phyloP scores from a whole-genome alignment of 2,797 vertebrate species.

The Muscicapa striata region DNA sequence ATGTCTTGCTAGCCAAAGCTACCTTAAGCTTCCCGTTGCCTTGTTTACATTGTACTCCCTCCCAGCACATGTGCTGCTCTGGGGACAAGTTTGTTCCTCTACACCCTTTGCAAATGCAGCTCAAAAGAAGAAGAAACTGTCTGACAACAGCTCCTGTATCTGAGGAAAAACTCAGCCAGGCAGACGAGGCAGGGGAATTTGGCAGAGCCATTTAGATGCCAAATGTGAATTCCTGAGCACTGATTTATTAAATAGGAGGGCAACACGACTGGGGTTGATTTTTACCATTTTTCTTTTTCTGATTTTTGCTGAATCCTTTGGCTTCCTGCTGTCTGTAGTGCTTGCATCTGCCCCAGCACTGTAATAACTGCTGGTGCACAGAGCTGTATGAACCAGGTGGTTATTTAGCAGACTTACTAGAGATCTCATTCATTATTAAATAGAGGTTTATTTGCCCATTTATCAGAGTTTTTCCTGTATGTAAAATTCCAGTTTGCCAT shows the following conservation, averaged over 20 bases:
- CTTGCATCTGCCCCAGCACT: neutral
- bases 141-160: neutral
- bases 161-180: neutral
- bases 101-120: neutral
- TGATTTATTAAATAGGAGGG: neutral
- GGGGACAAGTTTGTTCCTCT: neutral
- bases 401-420: neutral
- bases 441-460: neutral
- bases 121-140: neutral
- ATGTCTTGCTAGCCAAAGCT: neutral
- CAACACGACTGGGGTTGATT: neutral
- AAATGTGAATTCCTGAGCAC: neutral
- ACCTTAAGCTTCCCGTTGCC: neutral
- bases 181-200: neutral
- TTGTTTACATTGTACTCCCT: neutral
- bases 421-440: neutral
- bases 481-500: neutral
- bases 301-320: neutral
- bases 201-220: neutral
- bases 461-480: neutral
- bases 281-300: neutral
- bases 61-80: neutral
- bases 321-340: neutral
- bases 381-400: neutral
- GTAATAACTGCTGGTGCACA: neutral